Percentiles rank a stretch among this genome's conserved stretches.
Conservation (phyloP, 2,113 vertebrate species). For the Emydura subglobosa region DNA sequence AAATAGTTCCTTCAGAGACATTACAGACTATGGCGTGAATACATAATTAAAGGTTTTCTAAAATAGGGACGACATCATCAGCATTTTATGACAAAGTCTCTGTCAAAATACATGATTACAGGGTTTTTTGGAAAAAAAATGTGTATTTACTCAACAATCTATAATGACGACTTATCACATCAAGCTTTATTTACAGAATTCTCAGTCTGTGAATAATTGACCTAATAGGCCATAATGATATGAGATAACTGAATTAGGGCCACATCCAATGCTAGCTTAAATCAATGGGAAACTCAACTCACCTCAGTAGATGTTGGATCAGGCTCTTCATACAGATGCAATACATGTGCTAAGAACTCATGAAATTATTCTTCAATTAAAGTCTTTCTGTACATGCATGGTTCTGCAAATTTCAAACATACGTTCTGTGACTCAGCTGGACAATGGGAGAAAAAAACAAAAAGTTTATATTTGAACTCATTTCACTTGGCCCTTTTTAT, state of each 20-base stretch:
- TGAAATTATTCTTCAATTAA: not conserved
- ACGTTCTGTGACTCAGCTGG: accelerated
- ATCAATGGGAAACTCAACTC: not conserved
- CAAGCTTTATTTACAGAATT: not conserved
- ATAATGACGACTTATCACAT: not conserved
- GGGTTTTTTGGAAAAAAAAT: not conserved
- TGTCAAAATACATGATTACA: not conserved
- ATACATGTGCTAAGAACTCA: not conserved
- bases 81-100: not conserved
- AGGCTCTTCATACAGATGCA: not conserved
- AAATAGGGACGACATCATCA: not conserved
- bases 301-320: not conserved
- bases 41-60: not conserved
- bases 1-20: not conserved
- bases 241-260: not conserved
- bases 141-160: not conserved
- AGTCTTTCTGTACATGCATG: not conserved
- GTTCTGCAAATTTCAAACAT: not conserved
- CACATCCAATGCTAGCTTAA: not conserved
- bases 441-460: not conserved
- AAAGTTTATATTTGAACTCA: accelerated
- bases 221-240: accelerated
- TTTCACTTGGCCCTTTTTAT: not conserved
- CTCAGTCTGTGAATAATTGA: not conserved
- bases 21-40: not conserved